A percentile compares a stretch with the other conserved stretches of the same genome.
These are phyloP conservation scores for Caenorhabditis becei DNA, from an alignment of 2,888 invertebrate species.

Conservation along the genomic window DNA sequence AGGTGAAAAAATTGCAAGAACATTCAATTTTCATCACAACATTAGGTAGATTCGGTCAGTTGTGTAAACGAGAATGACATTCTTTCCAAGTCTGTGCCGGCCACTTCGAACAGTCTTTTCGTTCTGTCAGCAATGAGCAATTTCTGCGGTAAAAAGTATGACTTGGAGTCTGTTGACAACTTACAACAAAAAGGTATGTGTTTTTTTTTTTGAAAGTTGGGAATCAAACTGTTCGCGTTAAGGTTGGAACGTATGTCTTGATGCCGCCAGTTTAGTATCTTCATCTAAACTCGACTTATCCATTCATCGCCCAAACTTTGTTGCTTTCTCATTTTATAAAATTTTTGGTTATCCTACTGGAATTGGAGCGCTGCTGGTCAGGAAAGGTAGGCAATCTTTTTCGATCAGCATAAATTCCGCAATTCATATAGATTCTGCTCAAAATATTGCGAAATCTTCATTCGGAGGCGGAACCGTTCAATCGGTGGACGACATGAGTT, in stretches of 20 bases:
- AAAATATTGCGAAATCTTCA: conserved; percentile 86
- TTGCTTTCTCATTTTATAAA: conserved; percentile 93
- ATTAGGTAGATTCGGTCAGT: conserved; percentile 51
- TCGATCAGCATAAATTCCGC: too few species aligned
- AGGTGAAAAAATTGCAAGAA: conserved; percentile 18
- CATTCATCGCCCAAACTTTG: conserved; percentile 89
- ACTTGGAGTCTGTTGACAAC: conserved; percentile 59
- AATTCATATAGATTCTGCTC: conserved; percentile 70
- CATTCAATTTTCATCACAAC: neutral
- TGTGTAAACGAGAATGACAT: conserved; percentile 49
- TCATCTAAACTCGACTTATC: conserved; percentile 89
- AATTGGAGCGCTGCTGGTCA: conserved; percentile 87
- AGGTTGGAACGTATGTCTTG: conserved; percentile 86
- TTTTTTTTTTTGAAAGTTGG: neutral
- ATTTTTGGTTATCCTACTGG: conserved; percentile 97
- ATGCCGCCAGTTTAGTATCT: conserved; percentile 90
- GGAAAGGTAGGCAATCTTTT: conserved; percentile 83
- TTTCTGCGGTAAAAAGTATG: conserved; percentile 92
- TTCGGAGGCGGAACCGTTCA: conserved; percentile 95
- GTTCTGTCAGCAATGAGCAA: conserved; percentile 95
- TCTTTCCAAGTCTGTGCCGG: conserved; percentile 23
- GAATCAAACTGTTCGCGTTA: conserved; percentile 6
- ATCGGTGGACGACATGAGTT: conserved; percentile 39
- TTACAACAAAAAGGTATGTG: conserved; percentile 71
- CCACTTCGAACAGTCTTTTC: conserved; percentile 84